phyloP scores from a whole-genome alignment of 2,797 vertebrate species.

The Molossus alvarezi region DNA sequence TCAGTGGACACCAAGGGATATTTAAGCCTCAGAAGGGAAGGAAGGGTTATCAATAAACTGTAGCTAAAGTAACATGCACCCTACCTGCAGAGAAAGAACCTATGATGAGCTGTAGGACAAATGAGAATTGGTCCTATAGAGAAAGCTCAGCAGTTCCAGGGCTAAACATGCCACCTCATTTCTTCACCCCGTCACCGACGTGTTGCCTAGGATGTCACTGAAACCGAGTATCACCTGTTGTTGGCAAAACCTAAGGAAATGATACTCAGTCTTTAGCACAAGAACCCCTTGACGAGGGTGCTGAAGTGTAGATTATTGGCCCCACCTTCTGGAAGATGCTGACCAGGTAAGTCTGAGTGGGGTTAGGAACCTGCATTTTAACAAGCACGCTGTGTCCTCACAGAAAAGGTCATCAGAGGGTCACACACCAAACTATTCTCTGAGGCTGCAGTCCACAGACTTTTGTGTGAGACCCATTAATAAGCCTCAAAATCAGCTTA shows the following conservation, averaged over 20 bases:
- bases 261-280: not conserved
- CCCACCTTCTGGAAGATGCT: not conserved
- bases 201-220: not conserved
- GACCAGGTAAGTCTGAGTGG: not conserved
- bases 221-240: not conserved
- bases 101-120: conserved; percentile 15
- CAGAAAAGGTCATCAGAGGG: not conserved
- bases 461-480: not conserved
- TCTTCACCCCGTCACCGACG: not conserved
- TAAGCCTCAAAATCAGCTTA: not conserved
- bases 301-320: not conserved
- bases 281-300: not conserved
- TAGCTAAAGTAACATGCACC: conserved; percentile 29
- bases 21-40: conserved; percentile 44
- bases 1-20: conserved; percentile 46
- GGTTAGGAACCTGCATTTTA: not conserved
- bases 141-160: not conserved
- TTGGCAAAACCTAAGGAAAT: not conserved
- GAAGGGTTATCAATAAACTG: conserved; percentile 29
- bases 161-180: not conserved
- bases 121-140: conserved; percentile 70
- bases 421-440: not conserved
- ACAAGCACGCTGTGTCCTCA: not conserved
- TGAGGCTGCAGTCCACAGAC: not conserved
- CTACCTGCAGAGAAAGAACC: conserved; percentile 62